Evolutionary conservation across 2,888 invertebrate genomes (phyloP), one percentile per base, ranked within the genome.

Genomic region (Erebia ligea): DNA sequence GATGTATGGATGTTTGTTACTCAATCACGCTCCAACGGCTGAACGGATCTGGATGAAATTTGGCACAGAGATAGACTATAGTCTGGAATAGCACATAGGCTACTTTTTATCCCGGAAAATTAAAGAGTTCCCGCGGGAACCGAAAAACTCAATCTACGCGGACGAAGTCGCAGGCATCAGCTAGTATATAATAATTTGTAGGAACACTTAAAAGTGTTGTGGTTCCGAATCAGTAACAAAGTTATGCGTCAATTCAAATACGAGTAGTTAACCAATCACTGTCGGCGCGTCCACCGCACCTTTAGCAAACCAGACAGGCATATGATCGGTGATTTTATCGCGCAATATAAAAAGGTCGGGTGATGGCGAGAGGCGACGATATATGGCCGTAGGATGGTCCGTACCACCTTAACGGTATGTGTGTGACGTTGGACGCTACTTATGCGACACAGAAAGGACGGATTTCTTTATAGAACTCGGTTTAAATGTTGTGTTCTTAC

Each of bases 371-470:
- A 58, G 67, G 34, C 59, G 67, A 61, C 67, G 45, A 58, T 58
- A 58, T 59, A 62, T 57, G 73, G 54, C 52, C 52, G 52, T 70
- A 73, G 73, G 73, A 73, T 70, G 70, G 67, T 58, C 67, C 67
- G 50, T 48, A 58, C 65, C 40, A 56, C 67, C 52, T 62, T 73
- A 73, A 73, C 73, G 73, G 73, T 73, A 73, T 40, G 71, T 67
- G 63, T 68, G 68, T 73, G 73, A 68, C 73, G 70, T 57, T 66
- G 73, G 65, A 62, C 69, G 73, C 67, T 73, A 34, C 34, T 34
- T 34, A 71, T 71, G 73, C 73, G 73, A 73, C 71, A 73, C 71
- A 71, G 68, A 71, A 69, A 70, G 57, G 58, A 40, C 56, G 57
- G 57, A 63, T 34, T 61, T 66, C 66, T 70, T 70, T 70, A 70